Evolutionary conservation across 2,797 vertebrate genomes (phyloP), one percentile per base, ranked within the genome.

Genomic region (Syndactyla subalaris): DNA sequence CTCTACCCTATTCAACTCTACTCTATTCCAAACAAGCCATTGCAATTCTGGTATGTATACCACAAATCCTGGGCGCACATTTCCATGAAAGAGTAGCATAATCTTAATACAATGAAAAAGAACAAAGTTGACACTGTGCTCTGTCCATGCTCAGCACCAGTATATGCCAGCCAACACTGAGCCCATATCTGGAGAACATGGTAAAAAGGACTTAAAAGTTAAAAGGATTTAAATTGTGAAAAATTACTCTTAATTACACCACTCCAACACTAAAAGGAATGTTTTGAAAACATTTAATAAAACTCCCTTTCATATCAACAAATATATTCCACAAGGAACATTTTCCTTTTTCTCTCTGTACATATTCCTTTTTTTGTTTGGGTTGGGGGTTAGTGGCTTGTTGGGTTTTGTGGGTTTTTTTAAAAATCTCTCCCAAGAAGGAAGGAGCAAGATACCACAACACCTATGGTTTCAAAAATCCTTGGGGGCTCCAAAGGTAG

Each of bases 11-110:
- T 2, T 52, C 34, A 1, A 3, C 26, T 26, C 46, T 48, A 7
- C 23, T 32, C 22, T 2, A 6, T 61, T 77, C 62, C 51, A 55
- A 39, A 41, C 21, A 34, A 54, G 14, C 71, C 1, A 0, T 49
- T n/a, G 46, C n/a, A 32, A 7, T n/a, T 55, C 20, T 20, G 9
- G 4, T 14, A 3, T 0, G 0, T 29, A 0, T 9, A 3, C 58
- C 39, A 9, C 27, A 27, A 39, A 12, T 12, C 36, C 32, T 45
- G 12, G 8, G 5, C 32, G 20, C 4, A 3, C 0, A 0, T 74
- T 61, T 49, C 59, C 49, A 1, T 26, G 32, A 23, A 30, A 46
- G 8, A 29, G 30, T 17, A 32, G 17, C 17, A 8, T 24, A 14
- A 24, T 26, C 22, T 48, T 20, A 22, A 30, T 7, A 6, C 1